Evolutionary conservation across 1,140 invertebrate genomes (phyloP).

Genomic region (Lepidurus packardi): DNA sequence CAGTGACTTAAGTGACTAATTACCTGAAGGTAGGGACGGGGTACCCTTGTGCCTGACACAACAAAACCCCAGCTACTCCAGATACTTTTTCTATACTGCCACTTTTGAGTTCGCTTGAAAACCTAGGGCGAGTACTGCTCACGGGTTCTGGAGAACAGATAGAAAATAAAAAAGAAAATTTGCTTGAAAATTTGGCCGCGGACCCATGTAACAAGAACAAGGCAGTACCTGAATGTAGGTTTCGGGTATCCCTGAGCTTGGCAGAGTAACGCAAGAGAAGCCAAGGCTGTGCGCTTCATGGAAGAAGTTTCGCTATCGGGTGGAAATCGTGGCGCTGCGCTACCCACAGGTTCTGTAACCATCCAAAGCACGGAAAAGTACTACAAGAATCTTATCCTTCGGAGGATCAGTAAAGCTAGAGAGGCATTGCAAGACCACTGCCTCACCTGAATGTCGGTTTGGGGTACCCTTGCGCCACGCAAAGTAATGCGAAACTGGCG

Average conservation of each 20-base stretch:
- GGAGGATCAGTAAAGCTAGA: neutral
- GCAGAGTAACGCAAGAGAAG: conserved; percentile 53
- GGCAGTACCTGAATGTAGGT: conserved; percentile 56
- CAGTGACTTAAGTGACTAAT: conserved; percentile 36
- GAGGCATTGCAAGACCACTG: neutral
- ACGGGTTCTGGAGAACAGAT: conserved; percentile 37
- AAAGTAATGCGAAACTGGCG: conserved; percentile 44
- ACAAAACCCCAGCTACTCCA: conserved; percentile 47
- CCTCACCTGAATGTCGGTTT: conserved; percentile 43
- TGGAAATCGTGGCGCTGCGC: conserved; percentile 26
- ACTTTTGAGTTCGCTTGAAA: conserved; percentile 37
- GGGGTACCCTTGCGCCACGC: conserved; percentile 46
- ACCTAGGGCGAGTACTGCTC: conserved; percentile 36
- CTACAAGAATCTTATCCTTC: neutral
- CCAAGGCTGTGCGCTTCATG: neutral
- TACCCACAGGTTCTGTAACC: conserved; percentile 27
- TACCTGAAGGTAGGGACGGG: conserved; percentile 62
- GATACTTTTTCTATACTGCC: conserved; percentile 37
- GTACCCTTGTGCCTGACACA: conserved; percentile 60
- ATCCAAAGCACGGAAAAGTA: neutral
- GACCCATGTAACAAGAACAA: neutral
- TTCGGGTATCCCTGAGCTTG: conserved; percentile 65
- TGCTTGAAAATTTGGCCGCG: no score
- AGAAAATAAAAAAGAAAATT: neutral
- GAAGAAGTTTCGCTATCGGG: conserved; percentile 23